phyloP scores from a whole-genome alignment of 2,797 vertebrate genomes.

The Eulemur mongoz region DNA sequence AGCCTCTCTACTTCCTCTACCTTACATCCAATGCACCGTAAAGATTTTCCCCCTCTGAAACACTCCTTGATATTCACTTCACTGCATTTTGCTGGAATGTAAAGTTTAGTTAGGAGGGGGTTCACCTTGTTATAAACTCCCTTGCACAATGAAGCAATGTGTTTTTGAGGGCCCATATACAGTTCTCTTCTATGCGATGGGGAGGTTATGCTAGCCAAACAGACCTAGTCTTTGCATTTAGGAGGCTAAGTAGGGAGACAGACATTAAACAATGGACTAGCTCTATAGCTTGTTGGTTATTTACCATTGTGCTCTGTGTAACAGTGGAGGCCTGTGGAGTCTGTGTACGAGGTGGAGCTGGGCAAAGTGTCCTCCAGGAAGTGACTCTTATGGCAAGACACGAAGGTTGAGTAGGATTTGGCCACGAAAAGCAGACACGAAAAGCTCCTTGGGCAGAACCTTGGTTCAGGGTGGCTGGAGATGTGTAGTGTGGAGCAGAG shows the following conservation, averaged over 20 bases:
- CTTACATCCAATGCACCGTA: not conserved
- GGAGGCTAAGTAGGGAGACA: not conserved
- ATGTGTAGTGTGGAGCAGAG: not conserved
- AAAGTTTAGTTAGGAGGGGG: not conserved
- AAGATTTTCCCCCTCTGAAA: not conserved
- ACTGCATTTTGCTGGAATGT: not conserved
- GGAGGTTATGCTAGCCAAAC: not conserved
- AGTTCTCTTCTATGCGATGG: not conserved
- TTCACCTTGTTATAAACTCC: not conserved
- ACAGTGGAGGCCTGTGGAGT: not conserved
- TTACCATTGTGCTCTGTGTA: not conserved
- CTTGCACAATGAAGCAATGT: not conserved
- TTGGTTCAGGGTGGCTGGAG: not conserved
- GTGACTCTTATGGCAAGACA: not conserved
- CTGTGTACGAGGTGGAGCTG: not conserved
- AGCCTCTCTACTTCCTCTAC: not conserved
- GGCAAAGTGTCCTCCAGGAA: not conserved
- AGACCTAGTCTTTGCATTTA: not conserved
- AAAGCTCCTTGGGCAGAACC: not conserved
- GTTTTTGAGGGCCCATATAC: not conserved
- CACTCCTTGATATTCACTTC: not conserved
- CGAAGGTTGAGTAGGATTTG: not conserved
- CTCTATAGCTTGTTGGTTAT: not conserved
- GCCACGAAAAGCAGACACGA: not conserved
- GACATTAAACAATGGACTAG: not conserved